These are phyloP conservation scores for Crossocerus cetratus DNA, from an alignment of 2,888 invertebrate genomes.

Conservation along the genomic window DNA sequence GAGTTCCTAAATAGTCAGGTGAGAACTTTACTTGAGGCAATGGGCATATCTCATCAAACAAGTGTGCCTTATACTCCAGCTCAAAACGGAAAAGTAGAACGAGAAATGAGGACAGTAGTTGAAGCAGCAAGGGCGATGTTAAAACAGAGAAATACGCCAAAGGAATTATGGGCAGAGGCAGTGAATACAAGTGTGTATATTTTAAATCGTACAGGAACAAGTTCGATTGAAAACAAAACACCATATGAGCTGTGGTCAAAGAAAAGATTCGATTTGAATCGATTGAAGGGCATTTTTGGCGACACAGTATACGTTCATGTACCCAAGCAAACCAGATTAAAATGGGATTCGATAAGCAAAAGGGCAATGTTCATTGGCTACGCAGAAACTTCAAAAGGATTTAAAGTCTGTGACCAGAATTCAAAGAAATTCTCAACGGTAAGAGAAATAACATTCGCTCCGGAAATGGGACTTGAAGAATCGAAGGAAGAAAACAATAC, in stretches of 20 bases:
- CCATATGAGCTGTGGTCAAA: background rate
- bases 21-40: background rate
- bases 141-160: background rate
- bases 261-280: background rate
- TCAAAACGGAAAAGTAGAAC: background rate
- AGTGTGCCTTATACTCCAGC: background rate
- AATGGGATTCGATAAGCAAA: background rate
- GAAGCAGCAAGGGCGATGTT: background rate
- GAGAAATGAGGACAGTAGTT: constrained; percentile 1
- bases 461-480: too few species aligned
- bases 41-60: background rate
- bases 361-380: background rate
- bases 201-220: background rate
- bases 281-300: background rate
- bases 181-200: background rate
- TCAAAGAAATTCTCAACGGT: too few species aligned
- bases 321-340: background rate
- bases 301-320: background rate
- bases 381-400: too few species aligned
- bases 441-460: too few species aligned
- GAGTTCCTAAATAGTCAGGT: background rate
- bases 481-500: too few species aligned
- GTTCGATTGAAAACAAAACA: background rate
- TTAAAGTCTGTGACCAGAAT: too few species aligned
- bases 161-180: background rate